Conservation (phyloP, 1,140 invertebrate species). For the Aleiodes sp. region DNA sequence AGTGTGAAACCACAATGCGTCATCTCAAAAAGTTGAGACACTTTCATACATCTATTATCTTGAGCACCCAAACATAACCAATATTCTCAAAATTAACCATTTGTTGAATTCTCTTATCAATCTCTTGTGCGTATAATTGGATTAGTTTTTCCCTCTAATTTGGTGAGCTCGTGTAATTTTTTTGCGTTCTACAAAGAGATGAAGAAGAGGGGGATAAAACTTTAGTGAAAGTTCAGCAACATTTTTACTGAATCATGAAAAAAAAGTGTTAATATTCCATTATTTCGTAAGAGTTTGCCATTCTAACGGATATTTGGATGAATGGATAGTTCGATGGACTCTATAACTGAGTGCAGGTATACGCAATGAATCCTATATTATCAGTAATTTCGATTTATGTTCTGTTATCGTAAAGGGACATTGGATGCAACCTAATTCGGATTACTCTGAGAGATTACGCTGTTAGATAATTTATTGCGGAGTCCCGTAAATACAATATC, state of each 20-base stretch:
- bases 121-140: not conserved
- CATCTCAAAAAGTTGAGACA: not conserved
- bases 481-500: slow-evolving; percentile 1
- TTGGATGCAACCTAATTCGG: slow-evolving; percentile 50
- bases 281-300: too few species aligned
- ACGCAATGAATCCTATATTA: slow-evolving; percentile 45
- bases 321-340: too few species aligned
- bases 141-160: not conserved
- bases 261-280: too few species aligned
- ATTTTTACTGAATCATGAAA: too few species aligned
- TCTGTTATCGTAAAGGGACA: slow-evolving; percentile 52
- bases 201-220: too few species aligned
- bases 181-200: too few species aligned
- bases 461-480: slow-evolving; percentile 45
- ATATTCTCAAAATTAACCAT: not conserved
- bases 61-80: too few species aligned
- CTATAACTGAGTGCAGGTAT: too few species aligned
- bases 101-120: not conserved
- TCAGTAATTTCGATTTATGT: slow-evolving; percentile 56
- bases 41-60: not conserved
- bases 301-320: too few species aligned
- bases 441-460: slow-evolving; percentile 52
- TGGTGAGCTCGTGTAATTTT: too few species aligned
- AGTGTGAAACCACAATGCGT: not conserved
- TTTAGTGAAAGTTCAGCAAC: too few species aligned